Conservation (phyloP, 2,888 invertebrate genomes). For the Acleris sparsana region DNA sequence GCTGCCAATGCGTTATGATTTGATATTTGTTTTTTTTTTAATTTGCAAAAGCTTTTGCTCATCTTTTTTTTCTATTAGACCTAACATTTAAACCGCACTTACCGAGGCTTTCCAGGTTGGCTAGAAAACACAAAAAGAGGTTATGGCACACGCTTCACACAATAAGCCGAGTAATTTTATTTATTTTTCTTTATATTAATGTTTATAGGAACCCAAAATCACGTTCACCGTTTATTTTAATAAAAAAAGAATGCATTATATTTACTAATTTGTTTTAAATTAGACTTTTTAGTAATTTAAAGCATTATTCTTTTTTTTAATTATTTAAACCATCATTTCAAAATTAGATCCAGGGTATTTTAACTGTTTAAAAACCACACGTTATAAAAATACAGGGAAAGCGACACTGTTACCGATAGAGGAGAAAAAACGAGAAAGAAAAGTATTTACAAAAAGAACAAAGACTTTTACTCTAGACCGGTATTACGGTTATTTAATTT, state of each 20-base stretch:
- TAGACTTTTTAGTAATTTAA: no score
- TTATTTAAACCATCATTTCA: neutral
- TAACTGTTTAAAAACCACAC: no score
- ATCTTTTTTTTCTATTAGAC: neutral
- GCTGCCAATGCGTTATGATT: conserved; percentile 24
- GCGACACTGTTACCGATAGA: no score
- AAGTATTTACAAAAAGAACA: no score
- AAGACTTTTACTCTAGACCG: no score
- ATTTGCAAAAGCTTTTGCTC: neutral
- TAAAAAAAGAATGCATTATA: no score
- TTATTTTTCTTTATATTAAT: conserved; percentile 1
- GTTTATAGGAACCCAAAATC: neutral
- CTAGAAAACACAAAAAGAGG: conserved; percentile 69
- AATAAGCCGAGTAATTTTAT: neutral
- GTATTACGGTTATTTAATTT: no score
- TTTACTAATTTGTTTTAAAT: no score
- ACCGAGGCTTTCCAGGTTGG: conserved; percentile 86
- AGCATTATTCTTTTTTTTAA: neutral
- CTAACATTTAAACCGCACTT: conserved; percentile 50
- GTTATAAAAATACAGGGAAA: no score
- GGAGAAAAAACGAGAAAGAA: no score
- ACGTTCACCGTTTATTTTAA: neutral
- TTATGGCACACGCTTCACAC: conserved; percentile 16
- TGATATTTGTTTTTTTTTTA: neutral
- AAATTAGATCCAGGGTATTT: no score